phyloP scores from a whole-genome alignment of 2,797 vertebrate species.

The Nyctalus aviator region DNA sequence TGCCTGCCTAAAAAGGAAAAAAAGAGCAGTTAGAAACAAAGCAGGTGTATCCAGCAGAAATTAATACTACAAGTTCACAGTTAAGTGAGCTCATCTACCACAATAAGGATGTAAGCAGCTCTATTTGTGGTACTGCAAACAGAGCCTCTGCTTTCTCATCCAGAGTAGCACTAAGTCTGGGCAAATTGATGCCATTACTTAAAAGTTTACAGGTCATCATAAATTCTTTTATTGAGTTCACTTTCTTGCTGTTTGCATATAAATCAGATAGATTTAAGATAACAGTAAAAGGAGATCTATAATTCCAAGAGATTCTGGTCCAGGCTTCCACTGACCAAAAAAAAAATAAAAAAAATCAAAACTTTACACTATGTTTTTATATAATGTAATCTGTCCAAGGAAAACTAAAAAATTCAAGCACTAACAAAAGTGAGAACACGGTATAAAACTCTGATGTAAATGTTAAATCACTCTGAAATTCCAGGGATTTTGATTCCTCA shows the following conservation, averaged over 20 bases:
- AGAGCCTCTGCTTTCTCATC: background rate
- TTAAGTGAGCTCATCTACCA: background rate
- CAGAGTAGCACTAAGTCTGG: background rate
- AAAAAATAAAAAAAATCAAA: background rate
- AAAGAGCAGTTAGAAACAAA: slow-evolving; percentile 77
- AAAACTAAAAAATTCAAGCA: slow-evolving; percentile 49
- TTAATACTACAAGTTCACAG: background rate
- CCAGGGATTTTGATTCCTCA: slow-evolving; percentile 8
- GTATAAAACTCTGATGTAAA: background rate
- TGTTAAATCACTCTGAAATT: background rate
- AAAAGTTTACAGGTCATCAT: background rate
- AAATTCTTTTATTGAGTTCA: background rate
- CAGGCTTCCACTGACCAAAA: background rate
- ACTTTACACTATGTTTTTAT: slow-evolving; percentile 6
- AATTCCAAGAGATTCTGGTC: slow-evolving; percentile 25
- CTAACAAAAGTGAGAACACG: background rate
- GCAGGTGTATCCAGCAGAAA: slow-evolving; percentile 13
- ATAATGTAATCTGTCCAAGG: background rate
- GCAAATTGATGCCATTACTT: background rate
- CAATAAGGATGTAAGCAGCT: background rate
- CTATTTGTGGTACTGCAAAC: background rate
- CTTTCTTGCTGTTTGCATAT: slow-evolving; percentile 36
- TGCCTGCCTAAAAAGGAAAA: slow-evolving; percentile 93
- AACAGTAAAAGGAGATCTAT: background rate
- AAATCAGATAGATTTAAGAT: slow-evolving; percentile 27